Evolutionary conservation across 2,113 vertebrate species (phyloP), one percentile per base, ranked within the genome.

Genomic region (Illadopsis cleaveri): DNA sequence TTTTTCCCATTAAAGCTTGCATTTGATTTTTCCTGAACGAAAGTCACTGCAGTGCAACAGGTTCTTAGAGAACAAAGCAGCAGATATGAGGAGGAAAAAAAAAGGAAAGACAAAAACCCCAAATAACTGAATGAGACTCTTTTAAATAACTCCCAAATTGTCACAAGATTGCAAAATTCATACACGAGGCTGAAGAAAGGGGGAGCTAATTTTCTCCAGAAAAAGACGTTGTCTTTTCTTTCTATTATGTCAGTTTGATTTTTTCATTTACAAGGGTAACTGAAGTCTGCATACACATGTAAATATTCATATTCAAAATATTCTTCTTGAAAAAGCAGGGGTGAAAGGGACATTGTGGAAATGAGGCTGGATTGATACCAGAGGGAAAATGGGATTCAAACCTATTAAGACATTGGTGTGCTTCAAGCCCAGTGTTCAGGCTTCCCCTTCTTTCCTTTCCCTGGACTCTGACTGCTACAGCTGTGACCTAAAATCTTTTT

Each of bases 151-250:
- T 69, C 40, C 40, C 23, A 31, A 88, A 90, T 35, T 62, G 66
- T 44, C 8, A 1, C 53, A 70, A 64, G 69, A 83, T 56, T 1
- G 0, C 40, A 75, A 54, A 83, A 90, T 48, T 78, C 51, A 53
- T 66, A 30, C 27, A 31, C 5, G 0, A 90, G 54, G 58, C 53
- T 81, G 90, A 91, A 96, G 70, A 77, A 88, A 93, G 89, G 77
- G 93, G 91, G 78, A 96, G 85, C 45, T 94, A 45, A 90, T 66
- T 92, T 96, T 86, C 95, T 93, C 89, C 35, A 51, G 58, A 45
- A 57, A 86, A 37, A 42, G 33, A 56, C 3, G 2, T 1, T 3
- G 23, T 30, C 22, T 31, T 78, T 70, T 47, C 42, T 90, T 47
- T 54, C 8, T 27, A 8, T 62, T 65, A 62, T 17, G 24, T 38